phyloP scores from a whole-genome alignment of 2,113 vertebrate species.

The Pluvianellus socialis region DNA sequence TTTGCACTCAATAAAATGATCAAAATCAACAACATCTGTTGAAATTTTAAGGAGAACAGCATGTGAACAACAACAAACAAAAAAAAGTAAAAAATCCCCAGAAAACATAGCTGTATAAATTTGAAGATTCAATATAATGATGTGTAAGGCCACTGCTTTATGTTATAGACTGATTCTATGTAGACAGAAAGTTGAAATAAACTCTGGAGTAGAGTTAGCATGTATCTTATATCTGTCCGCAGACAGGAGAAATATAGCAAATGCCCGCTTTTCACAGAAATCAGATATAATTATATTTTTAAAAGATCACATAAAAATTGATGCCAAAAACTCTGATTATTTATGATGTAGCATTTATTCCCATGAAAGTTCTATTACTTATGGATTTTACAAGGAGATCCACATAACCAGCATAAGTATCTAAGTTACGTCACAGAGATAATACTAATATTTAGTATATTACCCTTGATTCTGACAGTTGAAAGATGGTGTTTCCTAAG shows the following conservation, averaged over 20 bases:
- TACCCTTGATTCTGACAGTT: background rate
- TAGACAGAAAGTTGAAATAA: background rate
- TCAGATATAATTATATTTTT: background rate
- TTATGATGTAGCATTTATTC: background rate
- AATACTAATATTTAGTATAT: background rate
- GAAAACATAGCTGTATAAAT: background rate
- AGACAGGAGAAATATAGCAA: background rate
- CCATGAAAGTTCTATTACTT: background rate
- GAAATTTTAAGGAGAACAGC: background rate
- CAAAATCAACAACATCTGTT: background rate
- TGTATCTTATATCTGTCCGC: slow-evolving; percentile 1
- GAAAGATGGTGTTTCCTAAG: background rate
- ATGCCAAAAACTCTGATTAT: background rate
- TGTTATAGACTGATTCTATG: background rate
- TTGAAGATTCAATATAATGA: background rate
- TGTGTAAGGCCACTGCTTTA: background rate
- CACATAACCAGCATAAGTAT: background rate
- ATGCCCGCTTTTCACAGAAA: slow-evolving; percentile 17
- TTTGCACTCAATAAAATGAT: background rate
- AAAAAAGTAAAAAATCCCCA: background rate
- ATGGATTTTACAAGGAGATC: background rate
- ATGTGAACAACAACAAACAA: background rate
- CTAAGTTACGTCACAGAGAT: background rate
- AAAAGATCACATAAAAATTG: background rate
- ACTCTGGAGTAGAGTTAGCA: background rate